Percentiles rank a stretch among this genome's conserved stretches.
phyloP scores from a whole-genome alignment of 1,140 invertebrate genomes.

The Philotrypesis tridentata region DNA sequence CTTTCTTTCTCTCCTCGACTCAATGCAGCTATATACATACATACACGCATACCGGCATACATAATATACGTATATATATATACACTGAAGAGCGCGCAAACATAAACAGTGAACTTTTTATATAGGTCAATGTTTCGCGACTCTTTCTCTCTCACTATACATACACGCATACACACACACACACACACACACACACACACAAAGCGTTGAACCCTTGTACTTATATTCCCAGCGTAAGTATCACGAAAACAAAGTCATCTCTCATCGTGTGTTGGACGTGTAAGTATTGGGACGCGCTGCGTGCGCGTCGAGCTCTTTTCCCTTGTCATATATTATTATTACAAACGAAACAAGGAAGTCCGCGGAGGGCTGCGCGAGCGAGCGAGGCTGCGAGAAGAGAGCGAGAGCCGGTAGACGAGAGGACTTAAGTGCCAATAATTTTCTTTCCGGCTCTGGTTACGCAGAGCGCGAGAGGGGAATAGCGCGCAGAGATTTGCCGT shows the following conservation, averaged over 20 bases:
- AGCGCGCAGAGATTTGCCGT: too few species aligned
- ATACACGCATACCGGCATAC: neutral
- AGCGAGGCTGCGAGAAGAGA: neutral
- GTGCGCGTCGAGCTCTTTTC: neutral
- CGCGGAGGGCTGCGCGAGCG: neutral
- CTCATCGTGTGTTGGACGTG: too few species aligned
- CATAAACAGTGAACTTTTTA: neutral
- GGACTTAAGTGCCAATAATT: constrained; percentile 29
- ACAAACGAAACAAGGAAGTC: constrained; percentile 34
- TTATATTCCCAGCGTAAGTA: too few species aligned
- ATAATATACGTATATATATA: neutral
- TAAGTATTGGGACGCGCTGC: neutral
- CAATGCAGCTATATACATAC: neutral
- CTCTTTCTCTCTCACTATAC: too few species aligned
- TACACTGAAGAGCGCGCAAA: neutral
- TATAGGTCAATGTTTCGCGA: constrained; percentile 25
- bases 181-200: too few species aligned
- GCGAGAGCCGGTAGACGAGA: neutral
- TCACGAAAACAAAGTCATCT: neutral
- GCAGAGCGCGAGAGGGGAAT: neutral
- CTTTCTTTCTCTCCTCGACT: constrained; percentile 20
- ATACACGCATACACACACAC: too few species aligned
- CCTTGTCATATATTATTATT: neutral
- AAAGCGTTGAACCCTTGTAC: too few species aligned
- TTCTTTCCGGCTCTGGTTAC: constrained; percentile 7